Conservation (phyloP, 2,888 invertebrate species). For the Muscina levida region DNA sequence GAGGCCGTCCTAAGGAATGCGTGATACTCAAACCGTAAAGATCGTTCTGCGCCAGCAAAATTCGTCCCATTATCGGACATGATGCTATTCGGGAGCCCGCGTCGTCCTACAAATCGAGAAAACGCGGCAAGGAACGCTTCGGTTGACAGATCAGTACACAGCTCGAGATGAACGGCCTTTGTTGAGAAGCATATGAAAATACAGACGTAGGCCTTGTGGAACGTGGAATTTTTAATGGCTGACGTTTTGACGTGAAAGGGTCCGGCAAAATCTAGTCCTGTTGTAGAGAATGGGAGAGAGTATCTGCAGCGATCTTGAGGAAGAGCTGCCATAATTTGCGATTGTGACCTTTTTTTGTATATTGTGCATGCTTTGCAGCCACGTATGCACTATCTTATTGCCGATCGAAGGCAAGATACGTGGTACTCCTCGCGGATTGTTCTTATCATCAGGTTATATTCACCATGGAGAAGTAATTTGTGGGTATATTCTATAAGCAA, state of each 20-base stretch:
- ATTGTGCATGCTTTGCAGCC: neutral
- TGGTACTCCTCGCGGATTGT: neutral
- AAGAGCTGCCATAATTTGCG: too few species aligned
- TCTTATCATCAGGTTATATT: neutral
- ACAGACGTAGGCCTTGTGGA: neutral
- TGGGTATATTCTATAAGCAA: neutral
- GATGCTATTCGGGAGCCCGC: neutral
- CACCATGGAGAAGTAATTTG: neutral
- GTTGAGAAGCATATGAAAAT: constrained; percentile 1
- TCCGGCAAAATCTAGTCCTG: neutral
- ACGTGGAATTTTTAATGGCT: neutral
- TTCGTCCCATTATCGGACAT: neutral
- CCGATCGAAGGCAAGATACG: neutral
- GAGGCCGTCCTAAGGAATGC: neutral
- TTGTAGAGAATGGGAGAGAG: neutral
- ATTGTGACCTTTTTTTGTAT: constrained; percentile 1
- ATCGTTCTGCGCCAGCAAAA: neutral
- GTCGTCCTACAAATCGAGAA: neutral
- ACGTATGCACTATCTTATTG: neutral
- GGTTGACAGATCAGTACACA: neutral
- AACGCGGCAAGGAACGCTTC: neutral
- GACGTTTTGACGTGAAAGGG: neutral
- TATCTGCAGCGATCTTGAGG: neutral
- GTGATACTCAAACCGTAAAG: neutral
- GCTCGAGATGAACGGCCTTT: neutral